Conservation (phyloP, 2,888 invertebrate genomes). For the Pyralis farinalis region DNA sequence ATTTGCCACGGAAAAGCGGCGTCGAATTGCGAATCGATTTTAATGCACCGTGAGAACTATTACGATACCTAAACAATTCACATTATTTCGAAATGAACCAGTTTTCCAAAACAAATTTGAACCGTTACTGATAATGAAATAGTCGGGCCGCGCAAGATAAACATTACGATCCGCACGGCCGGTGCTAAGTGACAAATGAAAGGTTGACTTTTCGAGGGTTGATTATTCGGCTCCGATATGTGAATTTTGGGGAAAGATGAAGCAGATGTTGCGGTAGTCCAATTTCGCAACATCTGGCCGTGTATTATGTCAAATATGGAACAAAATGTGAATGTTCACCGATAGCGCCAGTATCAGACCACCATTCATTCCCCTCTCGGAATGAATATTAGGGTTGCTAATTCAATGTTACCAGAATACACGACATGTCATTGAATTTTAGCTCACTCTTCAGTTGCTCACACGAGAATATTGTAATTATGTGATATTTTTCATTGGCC, state of each 20-base stretch:
- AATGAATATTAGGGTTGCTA: no score
- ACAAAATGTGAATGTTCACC: no score
- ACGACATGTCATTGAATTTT: no score
- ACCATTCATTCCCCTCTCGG: no score
- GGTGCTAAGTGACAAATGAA: constrained; percentile 39
- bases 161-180: constrained; percentile 25
- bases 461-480: no score
- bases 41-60: constrained; percentile 39
- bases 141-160: constrained; percentile 21
- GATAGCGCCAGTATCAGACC: no score
- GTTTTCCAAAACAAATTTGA: constrained; percentile 25
- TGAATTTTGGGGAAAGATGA: constrained; percentile 37
- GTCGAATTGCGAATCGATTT: constrained; percentile 32
- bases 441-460: no score
- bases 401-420: no score
- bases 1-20: constrained; percentile 39
- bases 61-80: constrained; percentile 16
- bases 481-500: no score
- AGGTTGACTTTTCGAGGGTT: constrained; percentile 35
- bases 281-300: constrained; percentile 32
- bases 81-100: constrained; percentile 22
- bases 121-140: constrained; percentile 24
- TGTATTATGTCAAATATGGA: constrained; percentile 13
- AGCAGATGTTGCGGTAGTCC: constrained; percentile 47
- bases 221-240: constrained; percentile 17